Evolutionary conservation across 2,113 vertebrate species (phyloP).

Genomic region (Ammodramus savannarum): DNA sequence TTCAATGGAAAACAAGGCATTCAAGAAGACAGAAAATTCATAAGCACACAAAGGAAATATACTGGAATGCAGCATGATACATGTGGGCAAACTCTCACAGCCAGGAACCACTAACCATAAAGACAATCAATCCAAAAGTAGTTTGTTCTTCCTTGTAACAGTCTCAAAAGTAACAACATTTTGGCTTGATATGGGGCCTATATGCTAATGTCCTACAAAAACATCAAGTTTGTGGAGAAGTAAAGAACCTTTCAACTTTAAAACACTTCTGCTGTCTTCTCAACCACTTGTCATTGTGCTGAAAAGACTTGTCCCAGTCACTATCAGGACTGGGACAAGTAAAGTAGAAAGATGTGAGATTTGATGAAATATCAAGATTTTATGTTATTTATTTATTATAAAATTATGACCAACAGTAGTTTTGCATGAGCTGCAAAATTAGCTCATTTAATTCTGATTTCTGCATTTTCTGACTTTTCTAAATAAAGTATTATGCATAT

Average conservation of each 20-base stretch:
- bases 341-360: neutral
- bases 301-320: neutral
- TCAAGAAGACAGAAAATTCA: neutral
- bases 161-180: neutral
- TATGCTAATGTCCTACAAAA: neutral
- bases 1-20: neutral
- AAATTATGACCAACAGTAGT: neutral
- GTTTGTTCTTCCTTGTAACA: neutral
- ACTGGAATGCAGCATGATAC: fast-evolving
- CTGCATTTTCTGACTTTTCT: neutral
- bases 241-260: neutral
- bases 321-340: neutral
- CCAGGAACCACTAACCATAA: neutral
- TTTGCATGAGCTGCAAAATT: neutral
- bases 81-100: neutral
- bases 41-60: neutral
- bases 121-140: neutral
- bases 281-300: neutral
- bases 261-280: neutral
- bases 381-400: neutral
- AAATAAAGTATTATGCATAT: neutral
- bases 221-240: neutral
- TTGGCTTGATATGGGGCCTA: neutral
- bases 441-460: neutral
- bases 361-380: neutral